Conservation (phyloP, 2,113 vertebrate genomes). For the Epinephelus lanceolatus region DNA sequence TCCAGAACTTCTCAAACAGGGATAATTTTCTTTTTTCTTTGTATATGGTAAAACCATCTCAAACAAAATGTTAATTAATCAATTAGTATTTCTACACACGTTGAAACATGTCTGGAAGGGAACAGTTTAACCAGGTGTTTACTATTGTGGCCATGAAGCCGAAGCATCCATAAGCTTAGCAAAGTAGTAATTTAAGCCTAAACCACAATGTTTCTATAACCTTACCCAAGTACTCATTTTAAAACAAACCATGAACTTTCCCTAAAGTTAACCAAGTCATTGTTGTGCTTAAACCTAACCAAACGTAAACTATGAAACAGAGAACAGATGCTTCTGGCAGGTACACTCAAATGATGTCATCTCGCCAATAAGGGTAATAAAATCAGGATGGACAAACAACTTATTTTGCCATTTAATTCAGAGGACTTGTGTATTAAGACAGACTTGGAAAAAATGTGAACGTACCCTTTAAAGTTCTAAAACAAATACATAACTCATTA, state of each 20-base stretch:
- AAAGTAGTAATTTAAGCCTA: not conserved
- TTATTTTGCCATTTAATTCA: not conserved
- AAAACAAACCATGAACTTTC: not conserved
- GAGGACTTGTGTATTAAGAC: not conserved
- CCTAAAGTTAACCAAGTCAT: not conserved
- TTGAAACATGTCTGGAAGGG: too few species aligned
- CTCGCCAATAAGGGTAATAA: too few species aligned
- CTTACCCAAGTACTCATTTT: not conserved
- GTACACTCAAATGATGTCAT: not conserved
- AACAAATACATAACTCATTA: conserved; percentile 14
- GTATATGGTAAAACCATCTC: too few species aligned
- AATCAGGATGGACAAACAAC: not conserved
- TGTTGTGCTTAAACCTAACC: not conserved
- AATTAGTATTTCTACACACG: too few species aligned
- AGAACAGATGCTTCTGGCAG: not conserved
- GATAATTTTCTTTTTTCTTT: too few species aligned
- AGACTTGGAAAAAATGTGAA: conserved; percentile 1
- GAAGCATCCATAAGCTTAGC: not conserved
- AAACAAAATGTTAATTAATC: too few species aligned
- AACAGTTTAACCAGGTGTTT: not conserved
- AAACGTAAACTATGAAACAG: not conserved
- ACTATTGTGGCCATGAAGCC: not conserved
- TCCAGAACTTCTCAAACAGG: too few species aligned
- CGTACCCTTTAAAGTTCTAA: conserved; percentile 2
- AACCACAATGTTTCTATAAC: not conserved